phyloP scores from a whole-genome alignment of 2,113 vertebrate genomes.

The Taxidea taxus region DNA sequence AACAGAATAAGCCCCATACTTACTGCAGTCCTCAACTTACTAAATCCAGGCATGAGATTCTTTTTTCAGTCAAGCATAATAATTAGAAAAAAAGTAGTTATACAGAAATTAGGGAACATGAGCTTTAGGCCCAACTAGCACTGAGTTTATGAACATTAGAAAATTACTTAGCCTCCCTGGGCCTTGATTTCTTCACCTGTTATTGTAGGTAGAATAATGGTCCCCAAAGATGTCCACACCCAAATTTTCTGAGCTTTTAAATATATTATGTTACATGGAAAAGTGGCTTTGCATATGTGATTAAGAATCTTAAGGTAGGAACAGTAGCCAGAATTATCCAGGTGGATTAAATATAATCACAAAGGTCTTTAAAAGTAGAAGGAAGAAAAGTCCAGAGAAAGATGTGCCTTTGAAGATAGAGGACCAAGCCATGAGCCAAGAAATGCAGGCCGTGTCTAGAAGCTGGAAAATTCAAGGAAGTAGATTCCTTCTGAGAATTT shows the following conservation, averaged over 20 bases:
- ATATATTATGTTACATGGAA: background rate
- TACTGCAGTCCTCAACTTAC: background rate
- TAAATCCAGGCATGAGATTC: constrained; percentile 2
- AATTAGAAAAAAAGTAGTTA: background rate
- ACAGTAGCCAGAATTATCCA: background rate
- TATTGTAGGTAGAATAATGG: background rate
- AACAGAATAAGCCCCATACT: background rate
- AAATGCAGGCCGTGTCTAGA: background rate
- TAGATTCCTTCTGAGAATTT: background rate
- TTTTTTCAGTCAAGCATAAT: constrained; percentile 4
- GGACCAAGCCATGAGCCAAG: background rate
- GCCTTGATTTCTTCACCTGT: background rate
- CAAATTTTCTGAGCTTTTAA: background rate
- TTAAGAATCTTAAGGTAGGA: background rate
- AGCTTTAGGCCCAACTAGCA: background rate
- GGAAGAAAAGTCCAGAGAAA: background rate
- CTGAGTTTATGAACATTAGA: background rate
- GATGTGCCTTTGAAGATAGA: background rate
- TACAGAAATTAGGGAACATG: background rate
- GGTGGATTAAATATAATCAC: background rate
- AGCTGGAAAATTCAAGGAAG: background rate
- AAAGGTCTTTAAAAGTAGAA: background rate
- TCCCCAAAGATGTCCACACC: background rate
- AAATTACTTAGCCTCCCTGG: background rate
- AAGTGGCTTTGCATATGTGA: background rate